Percentiles rank a stretch among this genome's conserved stretches.
phyloP scores from a whole-genome alignment of 2,888 invertebrate genomes.

The Tortricodes alternella region DNA sequence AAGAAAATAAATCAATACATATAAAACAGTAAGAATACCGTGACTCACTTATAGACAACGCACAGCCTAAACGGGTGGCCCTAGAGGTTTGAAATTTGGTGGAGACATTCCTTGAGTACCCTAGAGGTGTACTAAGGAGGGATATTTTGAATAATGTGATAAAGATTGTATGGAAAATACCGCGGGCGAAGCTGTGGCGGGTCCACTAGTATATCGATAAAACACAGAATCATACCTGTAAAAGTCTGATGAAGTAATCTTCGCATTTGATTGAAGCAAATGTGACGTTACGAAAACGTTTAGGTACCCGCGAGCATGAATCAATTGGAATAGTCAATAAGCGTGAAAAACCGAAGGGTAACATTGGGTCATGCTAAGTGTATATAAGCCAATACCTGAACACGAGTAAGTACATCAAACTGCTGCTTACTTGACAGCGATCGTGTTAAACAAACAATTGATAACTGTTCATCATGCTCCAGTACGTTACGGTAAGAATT shows the following conservation, averaged over 20 bases:
- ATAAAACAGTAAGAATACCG: no score
- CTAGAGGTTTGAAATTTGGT: no score
- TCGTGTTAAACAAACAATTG: slow-evolving; percentile 36
- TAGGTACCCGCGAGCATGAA: slow-evolving; percentile 2
- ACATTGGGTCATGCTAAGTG: slow-evolving; percentile 56
- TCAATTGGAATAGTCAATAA: slow-evolving; percentile 60
- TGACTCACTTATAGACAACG: no score
- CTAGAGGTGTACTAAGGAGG: no score
- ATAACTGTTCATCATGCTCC: slow-evolving; percentile 54
- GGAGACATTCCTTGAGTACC: no score
- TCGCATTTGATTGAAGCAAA: slow-evolving; percentile 44
- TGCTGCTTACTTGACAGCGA: slow-evolving; percentile 43
- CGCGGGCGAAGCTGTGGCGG: neutral
- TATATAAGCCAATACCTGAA: slow-evolving; percentile 58
- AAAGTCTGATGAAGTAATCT: slow-evolving; percentile 54
- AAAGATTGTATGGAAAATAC: no score
- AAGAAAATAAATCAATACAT: no score
- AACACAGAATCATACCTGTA: neutral
- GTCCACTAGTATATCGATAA: neutral
- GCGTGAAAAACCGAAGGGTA: slow-evolving; percentile 69
- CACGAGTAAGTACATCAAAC: slow-evolving; percentile 36
- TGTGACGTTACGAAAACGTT: slow-evolving; percentile 63
- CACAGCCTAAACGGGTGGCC: no score
- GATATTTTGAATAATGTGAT: no score
- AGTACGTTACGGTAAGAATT: slow-evolving; percentile 62